A percentile compares a stretch with the other conserved stretches of the same genome.
phyloP scores from a whole-genome alignment of 2,113 vertebrate genomes.

The Ictalurus furcatus region DNA sequence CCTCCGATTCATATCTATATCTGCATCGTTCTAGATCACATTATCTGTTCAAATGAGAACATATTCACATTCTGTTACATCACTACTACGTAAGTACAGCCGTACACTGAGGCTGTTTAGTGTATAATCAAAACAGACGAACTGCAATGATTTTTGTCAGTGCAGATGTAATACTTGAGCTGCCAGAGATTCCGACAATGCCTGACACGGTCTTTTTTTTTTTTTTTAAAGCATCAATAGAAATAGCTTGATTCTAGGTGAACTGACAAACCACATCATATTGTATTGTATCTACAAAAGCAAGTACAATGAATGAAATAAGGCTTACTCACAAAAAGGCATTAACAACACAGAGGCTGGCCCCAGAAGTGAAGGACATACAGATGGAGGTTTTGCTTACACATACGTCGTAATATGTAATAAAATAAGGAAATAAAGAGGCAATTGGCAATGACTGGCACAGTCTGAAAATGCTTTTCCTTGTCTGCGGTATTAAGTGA shows the following conservation, averaged over 20 bases:
- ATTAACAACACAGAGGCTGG: conserved; percentile 26
- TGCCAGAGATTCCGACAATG: conserved; percentile 1
- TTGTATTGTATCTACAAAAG: conserved; percentile 23
- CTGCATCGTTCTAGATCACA: neutral
- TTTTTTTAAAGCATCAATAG: conserved; percentile 12
- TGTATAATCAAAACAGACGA: conserved; percentile 17
- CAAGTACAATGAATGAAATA: conserved; percentile 21
- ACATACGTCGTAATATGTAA: conserved; percentile 37
- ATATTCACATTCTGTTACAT: neutral
- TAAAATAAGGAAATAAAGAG: conserved; percentile 31
- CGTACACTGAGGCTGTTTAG: conserved; percentile 1
- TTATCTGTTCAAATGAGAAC: neutral
- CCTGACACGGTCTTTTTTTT: conserved; percentile 8
- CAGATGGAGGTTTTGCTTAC: conserved; percentile 40
- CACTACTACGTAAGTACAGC: neutral
- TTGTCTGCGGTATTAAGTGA: conserved; percentile 30
- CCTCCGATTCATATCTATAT: neutral
- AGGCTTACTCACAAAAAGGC: conserved; percentile 41
- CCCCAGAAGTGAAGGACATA: conserved; percentile 38
- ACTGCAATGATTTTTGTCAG: conserved; percentile 9
- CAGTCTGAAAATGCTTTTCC: conserved; percentile 25
- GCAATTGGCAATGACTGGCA: conserved; percentile 28
- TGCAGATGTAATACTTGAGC: conserved; percentile 12
- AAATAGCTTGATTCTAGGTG: conserved; percentile 34
- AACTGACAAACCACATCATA: conserved; percentile 33